Evolutionary conservation across 2,888 invertebrate genomes (phyloP), one percentile per base, ranked within the genome.

Genomic region (Drosophila borealis): DNA sequence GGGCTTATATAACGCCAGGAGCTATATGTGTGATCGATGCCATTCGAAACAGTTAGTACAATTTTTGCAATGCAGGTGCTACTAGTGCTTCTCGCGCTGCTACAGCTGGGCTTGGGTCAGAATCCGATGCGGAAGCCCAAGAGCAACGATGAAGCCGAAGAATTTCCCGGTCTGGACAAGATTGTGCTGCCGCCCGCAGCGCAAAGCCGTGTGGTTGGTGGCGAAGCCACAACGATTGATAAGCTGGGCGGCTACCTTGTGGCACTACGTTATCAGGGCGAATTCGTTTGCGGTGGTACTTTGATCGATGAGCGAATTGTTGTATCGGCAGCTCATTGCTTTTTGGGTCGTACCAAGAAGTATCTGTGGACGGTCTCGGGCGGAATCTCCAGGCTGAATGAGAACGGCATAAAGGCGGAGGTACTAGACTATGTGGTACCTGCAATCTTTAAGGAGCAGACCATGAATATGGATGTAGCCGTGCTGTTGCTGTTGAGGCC

Each of bases 401-500:
- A 73, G 0, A 1, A 6, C 0, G 89, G 76, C 0, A 0, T 9
- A 0, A 48, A 4, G 1, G 51, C 53, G 0, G 0, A 0, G 0
- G 0, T 83, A 1, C 11, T 11, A n/a, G 79, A 81, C 8, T 63
- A 5, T 4, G 13, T 83, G 0, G 14, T 19, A 0, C 68, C 85
- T 4, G 13, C 10, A 0, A 2, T 36, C 2, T 85, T 77, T 41
- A 17, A 11, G 0, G 44, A 60, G 11, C 0, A 0, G 0, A 29
- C 33, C 0, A 67, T 89, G 74, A 46, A 87, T 34, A 89, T 85
- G 85, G 85, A 85, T 54, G 77, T 85, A 3, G 65, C 85, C 0
- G 45, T 85, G 6, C 0, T 81, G 5, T 10, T 37, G 5, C 29
- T 89, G 9, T 2, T 0, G 1, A 19, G 4, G 0, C 70, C 88